Evolutionary conservation across 2,888 invertebrate genomes (phyloP), one percentile per base, ranked within the genome.

Genomic region (Papilio gigon): DNA sequence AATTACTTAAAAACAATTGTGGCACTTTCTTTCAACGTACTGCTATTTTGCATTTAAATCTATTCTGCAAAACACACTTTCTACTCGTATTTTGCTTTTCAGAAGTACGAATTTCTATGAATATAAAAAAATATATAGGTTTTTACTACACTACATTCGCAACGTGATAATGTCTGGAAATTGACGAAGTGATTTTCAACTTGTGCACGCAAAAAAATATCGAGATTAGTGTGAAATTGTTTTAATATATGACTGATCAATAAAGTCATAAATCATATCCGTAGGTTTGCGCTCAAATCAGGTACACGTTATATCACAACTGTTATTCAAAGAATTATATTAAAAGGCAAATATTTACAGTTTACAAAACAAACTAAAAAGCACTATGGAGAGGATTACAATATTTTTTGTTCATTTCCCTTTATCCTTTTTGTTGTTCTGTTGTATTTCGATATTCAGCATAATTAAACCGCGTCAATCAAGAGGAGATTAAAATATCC

Each of bases 401-500:
- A 56, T 56, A 17, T 56, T 9, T 53, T 56, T 56, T 56, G 53
- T 56, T 56, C 27, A 56, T 56, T n/a, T 14, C n/a, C n/a, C 27
- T 50, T 14, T 50, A 50, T 56, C 27, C n/a, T 56, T 47, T 47
- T 47, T 30, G 27, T 56, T 56, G 53, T 56, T 56, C 50, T 6
- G 50, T 53, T 56, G 17, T 56, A 56, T 56, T 53, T 30, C 25
- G 53, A 56, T 17, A 56, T 56, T 56, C 53, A 30, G 53, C 30
- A 56, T 56, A 56, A 56, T 56, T 56, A 56, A 56, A 56, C n/a
- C 53, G n/a, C 53, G 53, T 56, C 53, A 56, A 56, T 56, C 53
- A 56, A 56, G 17, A 30, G 27, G 53, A 56, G 53, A 30, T 56
- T 56, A 56, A 56, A 56, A 56, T 17, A 25, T 53, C 27, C 27